Evolutionary conservation across 2,888 invertebrate genomes (phyloP).

Genomic region (Mantis religiosa): DNA sequence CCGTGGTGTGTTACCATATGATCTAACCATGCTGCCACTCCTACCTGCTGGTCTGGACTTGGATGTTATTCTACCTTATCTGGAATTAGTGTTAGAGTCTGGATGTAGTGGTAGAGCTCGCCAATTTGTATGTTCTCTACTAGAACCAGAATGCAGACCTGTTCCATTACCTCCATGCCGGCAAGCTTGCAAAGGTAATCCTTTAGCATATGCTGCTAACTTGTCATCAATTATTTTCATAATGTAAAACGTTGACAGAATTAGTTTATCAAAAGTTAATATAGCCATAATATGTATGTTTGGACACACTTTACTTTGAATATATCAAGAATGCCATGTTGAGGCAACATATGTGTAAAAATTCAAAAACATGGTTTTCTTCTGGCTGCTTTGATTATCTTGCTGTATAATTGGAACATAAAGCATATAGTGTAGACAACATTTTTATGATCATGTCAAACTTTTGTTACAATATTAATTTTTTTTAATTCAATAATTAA

Average conservation of each 20-base stretch:
- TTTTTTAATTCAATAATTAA: too few relatives aligned
- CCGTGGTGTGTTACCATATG: slow-evolving; percentile 63
- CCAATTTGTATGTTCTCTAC: slow-evolving; percentile 59
- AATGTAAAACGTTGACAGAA: not conserved
- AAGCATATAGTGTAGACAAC: too few relatives aligned
- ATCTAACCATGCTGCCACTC: slow-evolving; percentile 53
- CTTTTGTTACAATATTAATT: too few relatives aligned
- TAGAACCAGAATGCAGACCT: slow-evolving; percentile 65
- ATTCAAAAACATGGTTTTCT: too few relatives aligned
- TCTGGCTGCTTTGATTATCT: too few relatives aligned
- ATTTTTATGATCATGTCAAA: too few relatives aligned
- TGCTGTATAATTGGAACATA: too few relatives aligned
- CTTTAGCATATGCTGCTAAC: not conserved
- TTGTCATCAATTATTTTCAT: not conserved
- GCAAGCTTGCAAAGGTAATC: slow-evolving; percentile 59
- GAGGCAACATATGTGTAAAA: too few relatives aligned
- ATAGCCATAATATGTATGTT: too few relatives aligned
- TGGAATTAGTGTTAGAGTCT: slow-evolving; percentile 56
- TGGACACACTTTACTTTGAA: too few relatives aligned
- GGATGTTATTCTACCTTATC: slow-evolving; percentile 50
- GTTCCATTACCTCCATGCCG: slow-evolving; percentile 60
- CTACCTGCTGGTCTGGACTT: slow-evolving; percentile 43
- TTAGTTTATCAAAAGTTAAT: too few relatives aligned
- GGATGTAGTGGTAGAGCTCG: slow-evolving; percentile 60
- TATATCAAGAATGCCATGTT: too few relatives aligned